These are phyloP conservation scores for Vireo altiloquus DNA, from an alignment of 2,113 vertebrate species.

Conservation along the genomic window DNA sequence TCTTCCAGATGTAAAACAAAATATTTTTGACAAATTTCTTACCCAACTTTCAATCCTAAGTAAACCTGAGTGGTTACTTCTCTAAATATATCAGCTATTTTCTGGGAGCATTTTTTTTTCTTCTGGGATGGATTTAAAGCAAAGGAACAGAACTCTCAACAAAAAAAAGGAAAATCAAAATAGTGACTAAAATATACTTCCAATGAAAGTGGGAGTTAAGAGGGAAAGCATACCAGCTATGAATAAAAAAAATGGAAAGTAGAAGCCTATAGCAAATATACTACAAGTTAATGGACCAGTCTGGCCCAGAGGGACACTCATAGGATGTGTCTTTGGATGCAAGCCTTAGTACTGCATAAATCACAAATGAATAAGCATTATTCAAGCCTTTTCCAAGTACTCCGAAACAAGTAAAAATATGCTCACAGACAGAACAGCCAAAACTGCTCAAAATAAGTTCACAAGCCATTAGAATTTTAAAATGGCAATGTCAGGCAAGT, in stretches of 20 bases:
- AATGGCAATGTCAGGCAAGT: background rate
- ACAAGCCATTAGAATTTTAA: background rate
- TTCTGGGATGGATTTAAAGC: background rate
- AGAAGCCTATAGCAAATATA: background rate
- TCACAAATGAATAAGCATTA: conserved; percentile 3
- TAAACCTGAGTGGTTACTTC: background rate
- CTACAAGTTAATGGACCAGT: background rate
- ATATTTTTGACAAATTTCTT: background rate
- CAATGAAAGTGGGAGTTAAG: background rate
- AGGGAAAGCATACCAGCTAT: background rate
- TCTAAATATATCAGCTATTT: background rate
- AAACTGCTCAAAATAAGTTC: background rate
- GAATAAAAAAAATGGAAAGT: background rate
- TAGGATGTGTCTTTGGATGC: background rate
- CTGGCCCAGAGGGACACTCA: background rate
- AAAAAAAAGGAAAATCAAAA: background rate
- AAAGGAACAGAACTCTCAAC: background rate
- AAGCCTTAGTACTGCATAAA: background rate
- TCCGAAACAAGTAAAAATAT: background rate
- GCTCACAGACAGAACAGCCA: background rate
- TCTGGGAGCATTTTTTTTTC: background rate
- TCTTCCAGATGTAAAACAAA: background rate
- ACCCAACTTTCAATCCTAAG: background rate
- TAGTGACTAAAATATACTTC: background rate
- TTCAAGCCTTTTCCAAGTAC: background rate